Evolutionary conservation across 2,797 vertebrate genomes (phyloP).

Genomic region (Nannoperca obscura): DNA sequence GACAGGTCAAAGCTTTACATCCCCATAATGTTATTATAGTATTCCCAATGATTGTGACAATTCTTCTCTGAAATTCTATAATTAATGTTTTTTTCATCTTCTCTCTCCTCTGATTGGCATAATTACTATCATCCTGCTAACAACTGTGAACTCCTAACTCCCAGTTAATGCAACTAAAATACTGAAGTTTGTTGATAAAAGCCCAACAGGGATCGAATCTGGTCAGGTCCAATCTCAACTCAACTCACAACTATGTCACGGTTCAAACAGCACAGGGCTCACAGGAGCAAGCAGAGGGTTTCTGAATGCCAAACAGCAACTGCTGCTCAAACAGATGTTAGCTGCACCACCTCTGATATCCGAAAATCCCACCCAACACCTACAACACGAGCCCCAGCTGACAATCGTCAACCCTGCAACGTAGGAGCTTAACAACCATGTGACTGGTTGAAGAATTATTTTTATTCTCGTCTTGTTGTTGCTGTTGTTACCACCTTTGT

Average conservation of each 20-base stretch:
- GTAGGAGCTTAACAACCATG: conserved; percentile 35
- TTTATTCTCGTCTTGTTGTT: conserved; percentile 4
- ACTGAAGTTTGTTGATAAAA: conserved; percentile 48
- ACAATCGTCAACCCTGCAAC: conserved; percentile 48
- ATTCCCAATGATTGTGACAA: conserved; percentile 12
- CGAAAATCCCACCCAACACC: conserved; percentile 66
- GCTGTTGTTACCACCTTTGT: not conserved
- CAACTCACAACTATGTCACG: conserved; percentile 64
- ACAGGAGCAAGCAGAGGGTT: conserved; percentile 63
- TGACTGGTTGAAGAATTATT: not conserved
- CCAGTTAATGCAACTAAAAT: conserved; percentile 43
- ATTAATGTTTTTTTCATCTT: conserved; percentile 49
- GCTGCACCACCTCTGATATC: conserved; percentile 68
- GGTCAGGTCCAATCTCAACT: conserved; percentile 63
- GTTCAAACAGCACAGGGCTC: conserved; percentile 72
- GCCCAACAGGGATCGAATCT: conserved; percentile 47
- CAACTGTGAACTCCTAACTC: conserved; percentile 33
- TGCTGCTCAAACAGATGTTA: conserved; percentile 80
- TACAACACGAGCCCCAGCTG: conserved; percentile 56
- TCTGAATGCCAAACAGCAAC: conserved; percentile 75
- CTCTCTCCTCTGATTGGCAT: conserved; percentile 30
- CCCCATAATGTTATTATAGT: conserved; percentile 26
- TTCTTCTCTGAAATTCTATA: conserved; percentile 45
- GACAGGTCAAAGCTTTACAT: conserved; percentile 23
- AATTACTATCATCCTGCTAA: conserved; percentile 52